These are phyloP conservation scores for Myotis daubentonii DNA, from an alignment of 2,797 vertebrate genomes.

Conservation along the genomic window DNA sequence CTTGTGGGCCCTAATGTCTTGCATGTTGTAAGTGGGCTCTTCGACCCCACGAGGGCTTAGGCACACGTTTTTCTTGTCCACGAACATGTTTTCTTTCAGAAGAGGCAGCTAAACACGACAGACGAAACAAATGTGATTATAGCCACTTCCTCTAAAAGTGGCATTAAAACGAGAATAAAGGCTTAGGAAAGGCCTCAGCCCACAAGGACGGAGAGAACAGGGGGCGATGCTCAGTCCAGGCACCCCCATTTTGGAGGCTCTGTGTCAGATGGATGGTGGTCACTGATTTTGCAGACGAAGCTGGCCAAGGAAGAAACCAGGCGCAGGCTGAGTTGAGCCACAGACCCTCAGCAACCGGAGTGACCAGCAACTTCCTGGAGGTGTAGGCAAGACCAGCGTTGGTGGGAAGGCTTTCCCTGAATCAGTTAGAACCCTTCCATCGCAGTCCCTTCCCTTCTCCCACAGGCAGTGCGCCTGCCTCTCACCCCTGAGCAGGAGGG, in stretches of 20 bases:
- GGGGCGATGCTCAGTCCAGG: no score
- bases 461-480: neutral
- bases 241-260: neutral
- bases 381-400: neutral
- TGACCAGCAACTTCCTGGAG: neutral
- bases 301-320: neutral
- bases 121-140: conserved; percentile 20
- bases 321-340: neutral
- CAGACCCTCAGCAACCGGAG: neutral
- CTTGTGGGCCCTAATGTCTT: neutral
- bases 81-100: conserved; percentile 26
- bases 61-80: neutral
- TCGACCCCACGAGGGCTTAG: neutral
- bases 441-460: neutral
- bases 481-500: neutral
- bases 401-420: neutral
- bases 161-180: neutral
- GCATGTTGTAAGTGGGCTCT: neutral
- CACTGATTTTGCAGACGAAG: neutral
- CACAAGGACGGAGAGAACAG: neutral
- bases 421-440: neutral
- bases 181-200: neutral
- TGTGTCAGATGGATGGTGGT: neutral
- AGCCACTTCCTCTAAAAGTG: neutral
- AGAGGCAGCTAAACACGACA: neutral